phyloP scores from a whole-genome alignment of 2,888 invertebrate genomes.

The Baronia brevicornis region DNA sequence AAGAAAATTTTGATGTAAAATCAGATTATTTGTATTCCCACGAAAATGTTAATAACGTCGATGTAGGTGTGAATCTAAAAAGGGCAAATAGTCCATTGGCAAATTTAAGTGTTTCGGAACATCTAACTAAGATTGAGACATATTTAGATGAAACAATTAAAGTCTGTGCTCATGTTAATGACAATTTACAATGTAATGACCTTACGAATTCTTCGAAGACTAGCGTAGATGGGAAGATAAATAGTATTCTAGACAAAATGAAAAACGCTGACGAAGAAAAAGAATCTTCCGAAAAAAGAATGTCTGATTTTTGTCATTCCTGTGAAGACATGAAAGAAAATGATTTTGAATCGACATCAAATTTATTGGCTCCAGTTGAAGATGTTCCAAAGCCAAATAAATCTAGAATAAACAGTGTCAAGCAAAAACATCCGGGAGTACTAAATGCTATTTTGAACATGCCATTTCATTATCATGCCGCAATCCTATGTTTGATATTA shows the following conservation, averaged over 20 bases:
- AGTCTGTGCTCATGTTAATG: conserved; percentile 38
- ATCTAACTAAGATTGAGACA: conserved; percentile 57
- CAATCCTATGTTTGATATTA: conserved; percentile 66
- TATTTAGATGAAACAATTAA: conserved; percentile 63
- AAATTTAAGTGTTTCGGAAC: conserved; percentile 52
- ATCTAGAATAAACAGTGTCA: conserved; percentile 48
- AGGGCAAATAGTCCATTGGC: conserved; percentile 50
- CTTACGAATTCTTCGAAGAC: conserved; percentile 16
- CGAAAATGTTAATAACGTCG: conserved; percentile 22
- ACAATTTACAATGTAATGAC: no score
- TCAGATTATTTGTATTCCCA: conserved; percentile 11
- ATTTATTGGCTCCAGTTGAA: conserved; percentile 2
- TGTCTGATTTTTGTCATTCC: no score
- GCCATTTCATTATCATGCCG: conserved; percentile 72
- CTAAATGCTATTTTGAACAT: conserved; percentile 58
- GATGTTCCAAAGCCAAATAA: conserved; percentile 21
- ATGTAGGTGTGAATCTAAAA: conserved; percentile 25
- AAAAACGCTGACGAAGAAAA: conserved; percentile 18
- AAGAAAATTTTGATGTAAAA: conserved; percentile 41
- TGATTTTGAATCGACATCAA: conserved; percentile 4
- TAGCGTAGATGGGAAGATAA: conserved; percentile 23
- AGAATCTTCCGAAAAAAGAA: conserved; percentile 9
- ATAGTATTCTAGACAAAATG: conserved; percentile 19
- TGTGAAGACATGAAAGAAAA: no score
- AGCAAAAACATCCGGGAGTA: conserved; percentile 43